Evolutionary conservation across 2,797 vertebrate genomes (phyloP).

Genomic region (Premnoplex brunnescens): DNA sequence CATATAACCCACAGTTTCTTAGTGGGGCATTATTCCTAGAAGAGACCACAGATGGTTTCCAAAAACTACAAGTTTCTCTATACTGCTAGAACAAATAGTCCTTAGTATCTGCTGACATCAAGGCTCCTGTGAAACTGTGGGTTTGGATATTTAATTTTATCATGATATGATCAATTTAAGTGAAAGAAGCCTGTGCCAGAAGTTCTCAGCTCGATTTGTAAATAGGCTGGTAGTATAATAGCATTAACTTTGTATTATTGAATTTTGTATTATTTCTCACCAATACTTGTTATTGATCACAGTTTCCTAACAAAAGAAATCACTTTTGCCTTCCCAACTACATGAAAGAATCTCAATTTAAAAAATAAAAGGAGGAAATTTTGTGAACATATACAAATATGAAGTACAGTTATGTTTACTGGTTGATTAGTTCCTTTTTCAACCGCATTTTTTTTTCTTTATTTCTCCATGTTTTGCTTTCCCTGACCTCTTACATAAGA

Average conservation of each 20-base stretch:
- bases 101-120: not conserved
- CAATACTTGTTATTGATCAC: not conserved
- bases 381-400: not conserved
- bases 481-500: not conserved
- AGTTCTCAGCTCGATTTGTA: not conserved
- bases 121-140: not conserved
- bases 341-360: not conserved
- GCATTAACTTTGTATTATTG: not conserved
- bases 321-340: not conserved
- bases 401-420: not conserved
- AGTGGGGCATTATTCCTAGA: not conserved
- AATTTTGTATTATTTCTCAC: not conserved
- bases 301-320: not conserved
- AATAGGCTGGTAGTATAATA: not conserved
- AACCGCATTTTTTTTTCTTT: not conserved
- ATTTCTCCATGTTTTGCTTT: not conserved
- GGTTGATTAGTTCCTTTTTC: not conserved
- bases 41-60: not conserved
- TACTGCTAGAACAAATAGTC: not conserved
- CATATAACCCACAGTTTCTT: not conserved
- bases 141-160: not conserved
- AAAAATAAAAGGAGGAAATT: not conserved
- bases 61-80: not conserved
- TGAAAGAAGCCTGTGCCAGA: not conserved
- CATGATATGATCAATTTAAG: not conserved